These are phyloP conservation scores for Portunus trituberculatus DNA, from an alignment of 1,140 invertebrate species.

Conservation along the genomic window DNA sequence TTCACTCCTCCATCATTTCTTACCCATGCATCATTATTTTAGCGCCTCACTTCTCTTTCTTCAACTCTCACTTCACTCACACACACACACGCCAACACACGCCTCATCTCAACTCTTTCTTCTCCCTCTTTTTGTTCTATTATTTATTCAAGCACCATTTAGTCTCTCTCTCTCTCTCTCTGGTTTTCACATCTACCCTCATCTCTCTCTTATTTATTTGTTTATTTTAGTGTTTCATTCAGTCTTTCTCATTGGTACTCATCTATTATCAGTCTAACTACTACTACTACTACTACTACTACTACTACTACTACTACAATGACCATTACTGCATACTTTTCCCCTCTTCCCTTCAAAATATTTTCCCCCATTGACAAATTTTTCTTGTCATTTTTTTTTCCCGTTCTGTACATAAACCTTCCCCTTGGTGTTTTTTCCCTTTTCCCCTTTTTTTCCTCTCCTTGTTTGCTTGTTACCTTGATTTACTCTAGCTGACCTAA, in stretches of 20 bases:
- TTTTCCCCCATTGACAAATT: neutral
- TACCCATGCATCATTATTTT: neutral
- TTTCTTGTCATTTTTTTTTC: neutral
- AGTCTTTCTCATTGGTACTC: no score
- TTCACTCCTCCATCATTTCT: neutral
- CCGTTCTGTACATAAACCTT: neutral
- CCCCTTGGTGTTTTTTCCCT: neutral
- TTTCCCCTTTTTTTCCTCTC: neutral
- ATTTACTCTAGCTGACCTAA: no score
- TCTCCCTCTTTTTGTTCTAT: neutral
- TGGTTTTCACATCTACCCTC: neutral
- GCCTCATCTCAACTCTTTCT: neutral
- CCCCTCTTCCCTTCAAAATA: neutral
- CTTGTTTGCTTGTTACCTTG: neutral
- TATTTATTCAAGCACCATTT: no score
- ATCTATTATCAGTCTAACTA: neutral
- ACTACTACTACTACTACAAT: no score
- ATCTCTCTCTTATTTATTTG: neutral
- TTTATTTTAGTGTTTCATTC: no score
- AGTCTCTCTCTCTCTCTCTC: neutral
- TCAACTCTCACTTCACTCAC: neutral
- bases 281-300: conserved; percentile 4
- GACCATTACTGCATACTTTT: neutral
- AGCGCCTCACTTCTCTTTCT: neutral
- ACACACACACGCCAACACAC: neutral